Conservation (phyloP, 2,113 vertebrate species). For the Chascanopsetta lugubris region DNA sequence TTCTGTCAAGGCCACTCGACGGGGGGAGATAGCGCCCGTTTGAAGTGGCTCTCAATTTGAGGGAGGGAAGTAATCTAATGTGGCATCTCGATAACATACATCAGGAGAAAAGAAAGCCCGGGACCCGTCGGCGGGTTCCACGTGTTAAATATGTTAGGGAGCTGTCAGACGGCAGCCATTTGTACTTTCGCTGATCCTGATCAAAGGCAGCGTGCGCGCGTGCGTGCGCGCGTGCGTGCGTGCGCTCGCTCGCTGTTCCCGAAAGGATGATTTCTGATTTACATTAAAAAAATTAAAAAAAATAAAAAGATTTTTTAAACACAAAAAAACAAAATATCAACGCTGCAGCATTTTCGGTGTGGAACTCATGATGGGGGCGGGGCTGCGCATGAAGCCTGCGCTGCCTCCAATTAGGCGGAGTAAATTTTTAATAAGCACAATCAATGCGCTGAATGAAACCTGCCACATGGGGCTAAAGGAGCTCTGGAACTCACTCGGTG, state of each 20-base stretch:
- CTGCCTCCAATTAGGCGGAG: slow-evolving; percentile 62
- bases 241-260: too few species aligned
- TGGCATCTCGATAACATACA: slow-evolving; percentile 71
- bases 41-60: slow-evolving; percentile 72
- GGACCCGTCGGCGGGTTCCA: slow-evolving; percentile 17
- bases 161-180: background rate
- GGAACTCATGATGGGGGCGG: slow-evolving; percentile 42
- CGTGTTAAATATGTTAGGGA: slow-evolving; percentile 27
- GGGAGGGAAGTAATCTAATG: slow-evolving; percentile 69
- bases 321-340: slow-evolving; percentile 38
- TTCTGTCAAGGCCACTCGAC: slow-evolving; percentile 77
- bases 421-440: slow-evolving; percentile 72
- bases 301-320: too few species aligned
- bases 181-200: slow-evolving; percentile 8
- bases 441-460: slow-evolving; percentile 55
- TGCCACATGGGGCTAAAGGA: slow-evolving; percentile 44
- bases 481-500: slow-evolving; percentile 62
- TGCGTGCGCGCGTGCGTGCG: too few species aligned
- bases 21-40: slow-evolving; percentile 48
- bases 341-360: slow-evolving; percentile 22
- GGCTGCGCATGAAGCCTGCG: slow-evolving; percentile 38
- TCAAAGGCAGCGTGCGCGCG: slow-evolving; percentile 3
- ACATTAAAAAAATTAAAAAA: too few species aligned
- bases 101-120: slow-evolving; percentile 42
- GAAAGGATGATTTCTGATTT: slow-evolving; percentile 20